Evolutionary conservation across 2,113 vertebrate species (phyloP).

Genomic region (Recurvirostra avosetta): DNA sequence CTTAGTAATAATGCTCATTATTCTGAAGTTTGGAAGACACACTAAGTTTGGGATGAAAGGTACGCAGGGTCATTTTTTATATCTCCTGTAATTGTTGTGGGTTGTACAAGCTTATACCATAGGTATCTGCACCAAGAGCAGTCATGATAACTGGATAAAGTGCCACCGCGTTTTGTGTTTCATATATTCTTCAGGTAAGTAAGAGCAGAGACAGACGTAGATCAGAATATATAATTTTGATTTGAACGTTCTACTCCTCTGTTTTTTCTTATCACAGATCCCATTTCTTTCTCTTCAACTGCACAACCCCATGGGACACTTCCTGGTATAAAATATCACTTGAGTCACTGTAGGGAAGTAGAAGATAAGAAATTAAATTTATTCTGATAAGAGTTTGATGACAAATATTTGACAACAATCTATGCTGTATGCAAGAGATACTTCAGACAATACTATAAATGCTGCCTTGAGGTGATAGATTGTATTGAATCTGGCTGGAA

Average conservation of each 20-base stretch:
- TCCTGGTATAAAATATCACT: background rate
- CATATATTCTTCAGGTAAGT: background rate
- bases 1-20: slow-evolving; percentile 87
- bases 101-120: background rate
- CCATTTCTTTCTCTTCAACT: background rate
- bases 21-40: slow-evolving; percentile 91
- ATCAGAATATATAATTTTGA: background rate
- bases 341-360: background rate
- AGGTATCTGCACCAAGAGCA: background rate
- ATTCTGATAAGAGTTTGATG: background rate
- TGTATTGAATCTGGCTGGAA: background rate
- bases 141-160: background rate
- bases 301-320: background rate
- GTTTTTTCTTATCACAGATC: background rate
- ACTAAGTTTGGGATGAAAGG: slow-evolving; percentile 97
- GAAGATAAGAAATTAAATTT: background rate
- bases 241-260: background rate
- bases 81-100: background rate
- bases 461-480: background rate
- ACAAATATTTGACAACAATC: background rate
- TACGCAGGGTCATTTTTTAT: slow-evolving; percentile 71
- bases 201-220: background rate
- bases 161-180: background rate
- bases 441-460: background rate
- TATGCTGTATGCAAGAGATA: background rate